Conservation (phyloP, 2,888 invertebrate genomes). For the Thereva unica region DNA sequence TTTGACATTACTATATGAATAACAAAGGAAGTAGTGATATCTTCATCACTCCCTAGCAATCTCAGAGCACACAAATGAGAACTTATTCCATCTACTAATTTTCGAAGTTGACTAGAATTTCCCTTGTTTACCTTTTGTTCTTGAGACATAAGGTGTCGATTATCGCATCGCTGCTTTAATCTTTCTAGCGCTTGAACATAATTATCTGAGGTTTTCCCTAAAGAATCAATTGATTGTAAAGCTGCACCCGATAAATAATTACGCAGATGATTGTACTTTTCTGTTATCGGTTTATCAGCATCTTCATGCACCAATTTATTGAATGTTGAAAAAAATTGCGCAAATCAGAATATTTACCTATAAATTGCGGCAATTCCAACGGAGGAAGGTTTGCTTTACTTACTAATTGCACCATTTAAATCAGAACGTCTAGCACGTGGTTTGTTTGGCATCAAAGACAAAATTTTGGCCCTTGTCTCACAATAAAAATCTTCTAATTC, state of each 20-base stretch:
- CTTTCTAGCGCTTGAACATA: neutral
- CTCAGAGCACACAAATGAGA: too few relatives aligned
- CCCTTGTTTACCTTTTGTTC: slow-evolving; percentile 2
- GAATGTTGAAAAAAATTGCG: slow-evolving; percentile 36
- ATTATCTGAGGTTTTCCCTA: neutral
- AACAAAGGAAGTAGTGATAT: slow-evolving; percentile 36
- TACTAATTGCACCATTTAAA: too few relatives aligned
- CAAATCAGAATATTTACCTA: slow-evolving; percentile 37
- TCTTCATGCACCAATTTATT: slow-evolving; percentile 22
- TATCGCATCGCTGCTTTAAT: slow-evolving; percentile 5
- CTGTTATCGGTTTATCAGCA: too few relatives aligned
- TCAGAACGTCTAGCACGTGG: too few relatives aligned
- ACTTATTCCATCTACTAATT: slow-evolving; percentile 6
- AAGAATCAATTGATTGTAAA: too few relatives aligned
- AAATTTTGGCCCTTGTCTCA: neutral
- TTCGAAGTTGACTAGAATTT: neutral
- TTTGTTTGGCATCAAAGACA: neutral
- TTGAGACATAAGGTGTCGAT: slow-evolving; percentile 2
- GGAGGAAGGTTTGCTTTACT: slow-evolving; percentile 9
- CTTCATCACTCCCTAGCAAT: too few relatives aligned
- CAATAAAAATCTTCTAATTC: neutral
- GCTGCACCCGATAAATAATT: too few relatives aligned
- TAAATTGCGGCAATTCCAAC: slow-evolving; percentile 22
- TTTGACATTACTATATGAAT: slow-evolving; percentile 33
- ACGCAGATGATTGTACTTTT: too few relatives aligned